Percentiles rank a stretch among this genome's conserved stretches.
Evolutionary conservation across 2,797 vertebrate species (phyloP).

Genomic region (Acanthis flammea): DNA sequence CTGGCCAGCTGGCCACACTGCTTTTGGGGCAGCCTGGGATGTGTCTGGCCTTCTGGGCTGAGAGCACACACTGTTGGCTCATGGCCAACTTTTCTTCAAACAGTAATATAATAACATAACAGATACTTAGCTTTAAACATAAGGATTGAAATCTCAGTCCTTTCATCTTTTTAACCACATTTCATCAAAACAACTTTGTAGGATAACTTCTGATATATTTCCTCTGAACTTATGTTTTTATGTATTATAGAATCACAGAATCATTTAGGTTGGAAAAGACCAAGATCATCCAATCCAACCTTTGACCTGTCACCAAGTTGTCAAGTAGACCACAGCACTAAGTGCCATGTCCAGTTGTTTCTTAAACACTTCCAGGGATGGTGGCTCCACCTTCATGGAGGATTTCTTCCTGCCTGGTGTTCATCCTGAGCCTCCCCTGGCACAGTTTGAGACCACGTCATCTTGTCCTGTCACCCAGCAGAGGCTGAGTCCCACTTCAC

Average conservation of each 20-base stretch:
- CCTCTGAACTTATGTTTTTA: not conserved
- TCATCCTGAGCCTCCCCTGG: not conserved
- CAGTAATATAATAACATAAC: not conserved
- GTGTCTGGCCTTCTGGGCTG: not conserved
- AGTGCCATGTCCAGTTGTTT: not conserved
- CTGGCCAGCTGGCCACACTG: not conserved
- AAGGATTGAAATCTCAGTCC: not conserved
- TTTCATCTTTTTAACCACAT: not conserved
- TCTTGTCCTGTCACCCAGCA: not conserved
- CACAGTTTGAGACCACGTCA: not conserved
- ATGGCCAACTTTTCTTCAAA: not conserved
- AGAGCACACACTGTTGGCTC: not conserved
- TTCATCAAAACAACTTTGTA: not conserved
- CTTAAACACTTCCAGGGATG: not conserved
- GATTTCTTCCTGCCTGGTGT: not conserved
- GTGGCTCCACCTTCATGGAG: not conserved
- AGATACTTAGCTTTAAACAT: not conserved
- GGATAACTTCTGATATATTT: not conserved
- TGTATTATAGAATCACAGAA: not conserved
- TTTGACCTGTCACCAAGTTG: not conserved
- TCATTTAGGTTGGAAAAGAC: not conserved
- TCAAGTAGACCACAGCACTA: not conserved
- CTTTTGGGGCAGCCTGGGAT: not conserved
- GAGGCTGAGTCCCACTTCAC: not conserved
- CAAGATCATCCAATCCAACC: not conserved